Evolutionary conservation across 1,140 invertebrate species (phyloP).

Genomic region (Carposina sasakii): DNA sequence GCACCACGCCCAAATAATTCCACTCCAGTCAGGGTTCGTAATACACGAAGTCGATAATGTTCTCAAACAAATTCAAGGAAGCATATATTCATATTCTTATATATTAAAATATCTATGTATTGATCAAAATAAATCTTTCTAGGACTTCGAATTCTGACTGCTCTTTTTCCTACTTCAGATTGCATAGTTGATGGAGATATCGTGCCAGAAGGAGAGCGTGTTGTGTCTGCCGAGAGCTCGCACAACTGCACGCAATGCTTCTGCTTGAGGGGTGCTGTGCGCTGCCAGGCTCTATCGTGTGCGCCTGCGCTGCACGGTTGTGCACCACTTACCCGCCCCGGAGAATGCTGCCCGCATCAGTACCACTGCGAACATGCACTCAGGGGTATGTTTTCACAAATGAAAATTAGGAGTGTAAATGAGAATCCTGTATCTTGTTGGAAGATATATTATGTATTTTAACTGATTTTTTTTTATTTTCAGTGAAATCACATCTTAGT

Average conservation of each 20-base stretch:
- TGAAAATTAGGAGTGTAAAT: neutral
- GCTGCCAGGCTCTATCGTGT: slow-evolving; percentile 84
- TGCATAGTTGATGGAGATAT: slow-evolving; percentile 77
- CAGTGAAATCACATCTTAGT: slow-evolving; percentile 14
- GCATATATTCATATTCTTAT: no score
- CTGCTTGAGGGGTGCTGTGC: slow-evolving; percentile 81
- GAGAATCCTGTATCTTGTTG: neutral
- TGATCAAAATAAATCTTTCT: no score
- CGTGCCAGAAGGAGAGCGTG: slow-evolving; percentile 83
- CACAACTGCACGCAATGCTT: slow-evolving; percentile 84
- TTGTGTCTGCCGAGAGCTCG: slow-evolving; percentile 74
- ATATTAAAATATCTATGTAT: no score
- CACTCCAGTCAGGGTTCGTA: no score
- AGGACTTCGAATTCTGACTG: no score
- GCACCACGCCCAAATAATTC: no score
- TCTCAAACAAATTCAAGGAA: no score
- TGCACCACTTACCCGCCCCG: slow-evolving; percentile 80
- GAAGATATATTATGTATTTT: neutral
- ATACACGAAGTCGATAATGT: no score
- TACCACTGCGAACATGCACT: slow-evolving; percentile 78
- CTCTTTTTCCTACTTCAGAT: slow-evolving; percentile 72
- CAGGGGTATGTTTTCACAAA: slow-evolving; percentile 15
- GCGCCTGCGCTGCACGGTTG: slow-evolving; percentile 83
- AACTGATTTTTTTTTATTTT: slow-evolving; percentile 8
- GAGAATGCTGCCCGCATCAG: slow-evolving; percentile 88